Evolutionary conservation across 2,797 vertebrate genomes (phyloP), one percentile per base, ranked within the genome.

Genomic region (Sebastes goodei): DNA sequence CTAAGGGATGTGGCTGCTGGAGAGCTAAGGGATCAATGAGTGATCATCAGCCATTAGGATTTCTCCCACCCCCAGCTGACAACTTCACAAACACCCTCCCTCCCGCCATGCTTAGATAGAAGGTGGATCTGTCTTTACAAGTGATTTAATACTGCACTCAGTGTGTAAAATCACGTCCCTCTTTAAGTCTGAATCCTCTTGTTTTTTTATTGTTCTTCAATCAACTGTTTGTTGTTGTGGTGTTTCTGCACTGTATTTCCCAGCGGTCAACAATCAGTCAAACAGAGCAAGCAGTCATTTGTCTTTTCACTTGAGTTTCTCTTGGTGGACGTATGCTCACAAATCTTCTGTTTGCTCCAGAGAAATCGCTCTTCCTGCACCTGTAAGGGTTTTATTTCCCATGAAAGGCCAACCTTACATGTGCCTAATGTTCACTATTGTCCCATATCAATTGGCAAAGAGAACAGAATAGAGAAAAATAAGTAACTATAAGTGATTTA

Each of bases 21-120:
- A 78, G 74, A 83, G 73, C 75, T 61, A 25, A 72, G 10, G 61
- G 81, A 89, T 92, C 82, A 78, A 85, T 91, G 72, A 65, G n/a
- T 74, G 76, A 80, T 85, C 62, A 77, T 80, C 70, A 56, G 61
- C 74, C 49, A 66, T 82, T 77, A 71, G 72, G 57, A 75, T 90
- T 75, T 82, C 30, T 32, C 20, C 23, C 65, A 30, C 63, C 59
- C 53, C 35, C 27, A 35, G 38, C 64, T 67, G 65, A 57, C 53
- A 46, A 46, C 46, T 57, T 83, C 53, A 74, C 61, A 69, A 78
- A 84, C 65, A 74, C 27, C 10, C 61, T 67, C 27, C 17, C 32
- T 64, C 66, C 21, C 56, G 63, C 57, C 64, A 49, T 12, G 38
- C 57, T 78, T 12, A 23, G 33, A 49, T 53, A 29, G 7, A 23